A percentile compares a stretch with the other conserved stretches of the same genome.
These are phyloP conservation scores for Ceratotherium simum DNA, from an alignment of 2,113 vertebrate genomes.

Conservation along the genomic window DNA sequence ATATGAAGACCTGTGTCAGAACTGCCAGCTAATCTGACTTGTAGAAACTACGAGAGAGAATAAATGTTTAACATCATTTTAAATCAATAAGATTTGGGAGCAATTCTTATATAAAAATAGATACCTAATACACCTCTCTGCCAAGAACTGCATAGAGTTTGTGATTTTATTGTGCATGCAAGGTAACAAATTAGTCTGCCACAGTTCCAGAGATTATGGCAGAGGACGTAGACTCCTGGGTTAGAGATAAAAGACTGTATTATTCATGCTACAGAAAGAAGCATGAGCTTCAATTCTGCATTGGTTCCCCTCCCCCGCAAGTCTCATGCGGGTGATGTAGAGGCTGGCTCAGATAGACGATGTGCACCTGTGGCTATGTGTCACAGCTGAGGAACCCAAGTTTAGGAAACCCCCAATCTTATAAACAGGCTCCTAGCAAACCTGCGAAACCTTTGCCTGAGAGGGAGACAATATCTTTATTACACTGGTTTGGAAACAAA, in stretches of 20 bases:
- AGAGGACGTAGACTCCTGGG: background rate
- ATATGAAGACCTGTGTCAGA: background rate
- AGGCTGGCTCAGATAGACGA: background rate
- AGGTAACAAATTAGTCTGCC: background rate
- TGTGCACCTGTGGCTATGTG: background rate
- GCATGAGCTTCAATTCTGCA: background rate
- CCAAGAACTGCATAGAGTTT: background rate
- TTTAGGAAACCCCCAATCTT: background rate
- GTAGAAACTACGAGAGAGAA: background rate
- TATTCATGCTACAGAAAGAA: background rate
- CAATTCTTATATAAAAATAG: background rate
- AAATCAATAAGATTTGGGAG: background rate
- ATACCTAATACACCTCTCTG: background rate
- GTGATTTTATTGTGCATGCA: background rate
- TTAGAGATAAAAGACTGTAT: background rate
- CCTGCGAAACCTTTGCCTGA: background rate
- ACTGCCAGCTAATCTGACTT: background rate
- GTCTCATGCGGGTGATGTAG: background rate
- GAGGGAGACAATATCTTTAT: background rate
- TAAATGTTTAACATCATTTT: background rate
- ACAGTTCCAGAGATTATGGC: background rate
- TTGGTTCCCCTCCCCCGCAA: background rate
- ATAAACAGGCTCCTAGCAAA: background rate
- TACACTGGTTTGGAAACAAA: background rate
- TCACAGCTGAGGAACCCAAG: background rate